Conservation (phyloP, 2,113 vertebrate genomes). For the Amblyornis subalaris region DNA sequence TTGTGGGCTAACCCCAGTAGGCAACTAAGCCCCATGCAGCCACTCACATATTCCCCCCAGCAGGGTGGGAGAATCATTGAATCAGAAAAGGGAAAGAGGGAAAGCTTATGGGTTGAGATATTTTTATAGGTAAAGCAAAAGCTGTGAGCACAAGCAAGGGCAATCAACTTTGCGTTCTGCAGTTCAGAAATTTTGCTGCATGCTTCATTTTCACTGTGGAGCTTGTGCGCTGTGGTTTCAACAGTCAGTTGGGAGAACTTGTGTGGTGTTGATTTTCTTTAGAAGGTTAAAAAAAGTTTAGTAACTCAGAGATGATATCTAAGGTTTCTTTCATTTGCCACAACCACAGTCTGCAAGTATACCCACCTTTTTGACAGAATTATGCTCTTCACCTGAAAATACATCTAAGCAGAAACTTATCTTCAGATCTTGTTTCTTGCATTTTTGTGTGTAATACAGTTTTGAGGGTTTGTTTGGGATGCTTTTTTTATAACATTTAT, state of each 20-base stretch:
- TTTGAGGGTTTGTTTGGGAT: background rate
- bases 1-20: background rate
- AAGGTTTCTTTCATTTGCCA: background rate
- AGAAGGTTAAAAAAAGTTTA: background rate
- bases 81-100: background rate
- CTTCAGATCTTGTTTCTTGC: background rate
- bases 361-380: background rate
- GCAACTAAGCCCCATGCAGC: background rate
- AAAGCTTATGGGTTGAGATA: background rate
- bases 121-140: background rate
- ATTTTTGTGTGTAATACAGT: background rate
- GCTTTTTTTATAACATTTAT: background rate
- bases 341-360: background rate
- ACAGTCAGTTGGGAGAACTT: background rate
- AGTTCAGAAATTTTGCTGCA: background rate
- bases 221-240: background rate
- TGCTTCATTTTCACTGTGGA: background rate
- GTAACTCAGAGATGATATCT: background rate
- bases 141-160: background rate
- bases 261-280: background rate
- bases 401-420: background rate
- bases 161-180: background rate
- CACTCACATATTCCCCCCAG: background rate
- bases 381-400: background rate
- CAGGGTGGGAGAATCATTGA: background rate